These are phyloP conservation scores for Lipophrys pholis DNA, from an alignment of 2,113 vertebrate genomes.

Conservation along the genomic window DNA sequence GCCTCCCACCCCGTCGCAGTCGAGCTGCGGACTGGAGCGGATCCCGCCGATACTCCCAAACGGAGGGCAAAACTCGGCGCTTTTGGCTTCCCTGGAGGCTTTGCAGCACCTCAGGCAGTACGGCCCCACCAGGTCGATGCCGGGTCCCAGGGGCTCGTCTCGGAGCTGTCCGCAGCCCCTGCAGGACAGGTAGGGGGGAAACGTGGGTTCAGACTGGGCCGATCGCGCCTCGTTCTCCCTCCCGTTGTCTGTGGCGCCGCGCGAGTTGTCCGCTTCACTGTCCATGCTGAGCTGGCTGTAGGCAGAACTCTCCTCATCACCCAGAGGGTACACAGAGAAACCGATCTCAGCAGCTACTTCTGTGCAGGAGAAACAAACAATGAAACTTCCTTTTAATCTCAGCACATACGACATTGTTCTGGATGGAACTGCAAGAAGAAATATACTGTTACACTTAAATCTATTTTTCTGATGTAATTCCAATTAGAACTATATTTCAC, in stretches of 20 bases:
- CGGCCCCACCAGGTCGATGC: slow-evolving; percentile 75
- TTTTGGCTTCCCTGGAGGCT: slow-evolving; percentile 70
- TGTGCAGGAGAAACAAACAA: slow-evolving; percentile 64
- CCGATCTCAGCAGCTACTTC: slow-evolving; percentile 91
- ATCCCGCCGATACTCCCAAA: slow-evolving; percentile 67
- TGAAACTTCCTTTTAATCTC: too few relatives aligned
- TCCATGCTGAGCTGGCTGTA: slow-evolving; percentile 90
- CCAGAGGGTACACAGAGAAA: slow-evolving; percentile 89
- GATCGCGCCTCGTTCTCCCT: slow-evolving; percentile 70
- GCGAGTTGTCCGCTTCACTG: slow-evolving; percentile 88
- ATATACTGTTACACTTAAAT: too few relatives aligned
- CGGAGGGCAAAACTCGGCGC: slow-evolving; percentile 66
- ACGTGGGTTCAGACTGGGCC: slow-evolving; percentile 68
- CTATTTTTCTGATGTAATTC: too few relatives aligned
- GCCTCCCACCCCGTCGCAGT: slow-evolving; percentile 54
- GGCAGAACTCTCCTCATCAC: slow-evolving; percentile 89
- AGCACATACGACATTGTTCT: too few relatives aligned
- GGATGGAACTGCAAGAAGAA: too few relatives aligned
- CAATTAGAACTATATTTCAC: too few relatives aligned
- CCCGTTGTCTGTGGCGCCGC: slow-evolving; percentile 73
- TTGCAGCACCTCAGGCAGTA: slow-evolving; percentile 86
- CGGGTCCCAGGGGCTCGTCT: slow-evolving; percentile 80
- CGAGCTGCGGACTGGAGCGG: slow-evolving; percentile 42
- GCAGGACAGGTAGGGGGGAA: slow-evolving; percentile 86
- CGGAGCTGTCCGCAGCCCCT: slow-evolving; percentile 88